Percentiles rank a stretch among this genome's conserved stretches.
Evolutionary conservation across 2,113 vertebrate genomes (phyloP).

Genomic region (Tamias sibiricus): DNA sequence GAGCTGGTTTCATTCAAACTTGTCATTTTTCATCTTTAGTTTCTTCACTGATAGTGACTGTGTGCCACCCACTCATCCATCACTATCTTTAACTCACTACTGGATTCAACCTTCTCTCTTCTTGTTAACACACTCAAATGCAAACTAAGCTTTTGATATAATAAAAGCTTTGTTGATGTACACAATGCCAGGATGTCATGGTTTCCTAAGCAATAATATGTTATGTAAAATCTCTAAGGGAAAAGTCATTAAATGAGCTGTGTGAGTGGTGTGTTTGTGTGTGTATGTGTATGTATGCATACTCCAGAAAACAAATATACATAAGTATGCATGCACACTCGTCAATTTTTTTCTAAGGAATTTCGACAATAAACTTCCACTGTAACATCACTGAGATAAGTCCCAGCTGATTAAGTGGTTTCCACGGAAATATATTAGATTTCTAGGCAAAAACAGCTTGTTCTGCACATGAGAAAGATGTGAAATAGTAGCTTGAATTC

Average conservation of each 20-base stretch:
- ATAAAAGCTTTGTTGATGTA: background rate
- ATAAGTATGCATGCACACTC: background rate
- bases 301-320: background rate
- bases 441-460: constrained; percentile 56
- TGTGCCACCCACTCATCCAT: background rate
- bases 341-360: constrained; percentile 13
- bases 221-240: constrained; percentile 3
- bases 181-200: background rate
- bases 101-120: no score
- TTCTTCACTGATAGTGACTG: background rate
- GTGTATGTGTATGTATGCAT: background rate
- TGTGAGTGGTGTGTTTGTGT: background rate
- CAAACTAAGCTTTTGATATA: background rate
- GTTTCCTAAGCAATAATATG: constrained; percentile 55
- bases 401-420: constrained; percentile 68
- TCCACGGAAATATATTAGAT: constrained; percentile 75
- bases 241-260: background rate
- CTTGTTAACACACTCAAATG: background rate
- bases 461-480: constrained; percentile 14
- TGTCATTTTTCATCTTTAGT: background rate
- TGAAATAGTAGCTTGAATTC: background rate
- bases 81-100: background rate
- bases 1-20: background rate
- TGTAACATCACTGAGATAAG: constrained; percentile 53
- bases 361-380: background rate